Conservation (phyloP, 2,113 vertebrate species). For the Leptodactylus fuscus region DNA sequence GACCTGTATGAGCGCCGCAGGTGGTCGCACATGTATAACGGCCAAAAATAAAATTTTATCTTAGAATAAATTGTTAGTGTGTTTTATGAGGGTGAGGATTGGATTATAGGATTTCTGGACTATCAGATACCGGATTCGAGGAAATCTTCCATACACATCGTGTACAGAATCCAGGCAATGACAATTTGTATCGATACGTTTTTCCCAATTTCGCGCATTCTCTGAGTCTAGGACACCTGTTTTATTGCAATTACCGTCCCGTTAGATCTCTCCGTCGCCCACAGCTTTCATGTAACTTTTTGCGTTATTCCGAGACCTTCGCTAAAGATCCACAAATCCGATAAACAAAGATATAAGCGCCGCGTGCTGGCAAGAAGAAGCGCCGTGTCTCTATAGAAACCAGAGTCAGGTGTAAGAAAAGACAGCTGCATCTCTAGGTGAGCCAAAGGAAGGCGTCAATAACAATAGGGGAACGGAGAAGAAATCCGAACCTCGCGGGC, state of each 20-base stretch:
- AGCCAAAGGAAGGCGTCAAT: not conserved
- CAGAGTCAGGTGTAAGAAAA: conserved; percentile 15
- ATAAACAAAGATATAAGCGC: conserved; percentile 9
- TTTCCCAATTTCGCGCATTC: too few relatives aligned
- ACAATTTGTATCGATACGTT: not conserved
- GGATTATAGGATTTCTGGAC: too few relatives aligned
- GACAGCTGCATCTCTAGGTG: conserved; percentile 6
- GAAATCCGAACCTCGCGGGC: not conserved
- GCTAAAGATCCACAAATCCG: not conserved
- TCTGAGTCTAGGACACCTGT: too few relatives aligned
- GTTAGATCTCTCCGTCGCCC: not conserved
- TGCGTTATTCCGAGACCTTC: not conserved
- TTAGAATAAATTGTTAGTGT: too few relatives aligned
- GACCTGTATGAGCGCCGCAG: too few relatives aligned
- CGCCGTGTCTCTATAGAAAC: conserved; percentile 26
- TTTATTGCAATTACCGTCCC: not conserved
- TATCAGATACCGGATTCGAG: too few relatives aligned
- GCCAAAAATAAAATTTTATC: too few relatives aligned
- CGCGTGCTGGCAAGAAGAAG: conserved; percentile 23
- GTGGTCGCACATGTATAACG: too few relatives aligned
- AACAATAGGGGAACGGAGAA: conserved; percentile 12
- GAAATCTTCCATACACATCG: too few relatives aligned
- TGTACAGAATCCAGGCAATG: too few relatives aligned
- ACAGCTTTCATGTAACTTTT: not conserved
- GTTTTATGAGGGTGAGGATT: too few relatives aligned